Evolutionary conservation across 2,888 invertebrate genomes (phyloP), one percentile per base, ranked within the genome.

Genomic region (Amblyjoppa fuscipennis): DNA sequence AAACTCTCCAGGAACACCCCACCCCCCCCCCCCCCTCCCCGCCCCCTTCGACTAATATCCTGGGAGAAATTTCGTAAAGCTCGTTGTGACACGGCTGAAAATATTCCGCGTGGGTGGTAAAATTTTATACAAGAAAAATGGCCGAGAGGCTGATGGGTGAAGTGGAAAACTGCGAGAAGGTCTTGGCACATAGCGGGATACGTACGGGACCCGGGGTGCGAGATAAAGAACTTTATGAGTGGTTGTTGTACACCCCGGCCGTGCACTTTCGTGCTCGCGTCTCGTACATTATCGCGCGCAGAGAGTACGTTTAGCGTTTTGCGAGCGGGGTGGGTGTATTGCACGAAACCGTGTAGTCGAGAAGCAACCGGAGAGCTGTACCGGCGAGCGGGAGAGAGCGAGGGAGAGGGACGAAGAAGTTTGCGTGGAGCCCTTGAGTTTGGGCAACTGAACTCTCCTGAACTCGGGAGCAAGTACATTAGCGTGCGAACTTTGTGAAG

Each of bases 181-280:
- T 56, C 45, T 51, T 49, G 61, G 31, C 31, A 20, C 7, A 13
- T 45, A 74, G n/a, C 28, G 25, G 73, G 73, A 59, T 13, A 56
- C 56, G 25, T 61, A 61, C 38, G 53, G 73, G 70, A 83, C 75
- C 76, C 81, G 49, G 70, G 59, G 56, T 45, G 56, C 71, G 85
- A 81, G 83, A 82, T 80, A 82, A 76, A 81, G 75, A 81, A 85
- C 75, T 83, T 85, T 83, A 83, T 61, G 85, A 85, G 85, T 71
- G 64, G 75, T 73, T 81, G 74, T 74, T 74, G 41, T 51, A 75
- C 64, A 75, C 64, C 75, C 20, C 41, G 49, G 51, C 64, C 20
- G 4, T 64, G 88, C 87, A 89, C 87, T 89, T 89, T 88, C 89
- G 89, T 89, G 89, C 88, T 87, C 84, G 87, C 83, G 83, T 83